These are phyloP conservation scores for Pardalotus punctatus DNA, from an alignment of 2,113 vertebrate genomes.

Conservation along the genomic window DNA sequence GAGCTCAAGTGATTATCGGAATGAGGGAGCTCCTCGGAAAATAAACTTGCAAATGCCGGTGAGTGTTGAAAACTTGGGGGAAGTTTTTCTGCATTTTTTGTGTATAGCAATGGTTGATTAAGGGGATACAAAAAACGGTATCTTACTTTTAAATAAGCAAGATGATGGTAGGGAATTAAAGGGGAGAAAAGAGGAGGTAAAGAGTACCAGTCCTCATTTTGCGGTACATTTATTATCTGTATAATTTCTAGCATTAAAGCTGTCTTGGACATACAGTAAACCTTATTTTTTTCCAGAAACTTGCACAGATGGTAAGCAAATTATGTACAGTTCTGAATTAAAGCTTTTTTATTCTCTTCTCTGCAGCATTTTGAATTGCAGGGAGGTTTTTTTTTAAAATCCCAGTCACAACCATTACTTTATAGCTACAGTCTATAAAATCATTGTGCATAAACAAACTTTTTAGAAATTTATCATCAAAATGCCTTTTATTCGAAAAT, in stretches of 20 bases:
- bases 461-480: neutral
- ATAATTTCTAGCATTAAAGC: neutral
- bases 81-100: neutral
- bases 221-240: neutral
- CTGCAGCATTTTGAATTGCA: neutral
- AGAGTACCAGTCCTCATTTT: neutral
- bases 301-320: conserved; percentile 39
- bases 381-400: neutral
- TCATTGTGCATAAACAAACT: neutral
- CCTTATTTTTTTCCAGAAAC: neutral
- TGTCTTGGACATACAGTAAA: neutral
- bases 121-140: neutral
- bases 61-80: neutral
- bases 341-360: neutral
- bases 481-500: neutral
- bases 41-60: neutral
- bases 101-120: neutral
- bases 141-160: neutral
- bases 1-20: neutral
- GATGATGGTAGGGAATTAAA: neutral
- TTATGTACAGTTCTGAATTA: conserved; percentile 9
- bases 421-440: neutral
- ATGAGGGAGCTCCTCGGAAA: neutral
- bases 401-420: neutral
- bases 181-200: neutral